Base-by-base conservation (phyloP, 2,888 invertebrate genomes). In the Torymus aiolomorphi region DNA sequence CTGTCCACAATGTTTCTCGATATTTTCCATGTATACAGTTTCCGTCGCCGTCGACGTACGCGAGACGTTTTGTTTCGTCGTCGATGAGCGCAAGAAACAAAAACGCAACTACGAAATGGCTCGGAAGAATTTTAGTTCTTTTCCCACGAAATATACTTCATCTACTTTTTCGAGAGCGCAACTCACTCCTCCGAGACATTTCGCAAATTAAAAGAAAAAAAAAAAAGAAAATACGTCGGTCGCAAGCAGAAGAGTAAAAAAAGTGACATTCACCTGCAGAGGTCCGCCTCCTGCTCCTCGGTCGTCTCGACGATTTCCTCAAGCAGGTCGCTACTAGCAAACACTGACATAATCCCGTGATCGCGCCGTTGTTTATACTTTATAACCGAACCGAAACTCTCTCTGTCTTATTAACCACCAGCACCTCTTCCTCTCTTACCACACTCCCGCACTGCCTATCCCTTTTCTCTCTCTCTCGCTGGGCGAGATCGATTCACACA, bases 291-390 rank as follows among this genome's bases (percentile, higher is more conserved):
- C 83, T 88, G 88, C 82, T 90, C 90, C 83, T 92, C 92, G 86
- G 91, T 91, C 86, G 88, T 91, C 85, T 92, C 92, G 87, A 92
- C 92, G 86, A 91, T 91, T 89, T 91, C 91, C 86, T 92, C 92
- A 84, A 92, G 91, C 88, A 92, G 90, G 86, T 92, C 92, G 84
- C 91, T 91, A 86, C 88, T 89, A 86, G 89, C 91, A 90, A 92
- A 92, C 90, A 92, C 91, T 89, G 92, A 93, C 92, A 93, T 93
- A 82, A 91, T 89, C 88, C 87, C 84, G 87, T 84, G 82, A 82
- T 83, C 83, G 81, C 81, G 81, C 65, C 79, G 79, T 77, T 66
- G 71, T 78, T 77, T 42, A 42, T 73, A 79, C 80, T 78, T 69
- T 81, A 77, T 75, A 59, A 61, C 66, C 75, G 70, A 82, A 79